A percentile compares a stretch with the other conserved stretches of the same genome.
Conservation (phyloP, 2,888 invertebrate species). For the Leptinotarsa tumamoca region DNA sequence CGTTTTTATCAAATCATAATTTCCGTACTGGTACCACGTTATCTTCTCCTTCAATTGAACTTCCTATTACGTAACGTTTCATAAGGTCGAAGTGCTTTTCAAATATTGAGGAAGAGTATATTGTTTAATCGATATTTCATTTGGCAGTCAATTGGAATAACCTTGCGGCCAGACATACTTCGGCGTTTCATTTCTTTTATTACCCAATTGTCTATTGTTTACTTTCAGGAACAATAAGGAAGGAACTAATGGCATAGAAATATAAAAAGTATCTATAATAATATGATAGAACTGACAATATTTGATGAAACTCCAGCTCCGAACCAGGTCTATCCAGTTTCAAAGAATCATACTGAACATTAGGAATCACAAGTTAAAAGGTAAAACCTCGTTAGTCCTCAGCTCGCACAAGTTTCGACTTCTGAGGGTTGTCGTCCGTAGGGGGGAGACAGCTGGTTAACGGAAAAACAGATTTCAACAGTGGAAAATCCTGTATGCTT, state of each 20-base stretch:
- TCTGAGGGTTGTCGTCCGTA: too few relatives aligned
- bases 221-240: conserved; percentile 1
- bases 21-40: conserved; percentile 8
- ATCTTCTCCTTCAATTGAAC: conserved; percentile 16
- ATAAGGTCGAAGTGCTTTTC: conserved; percentile 19
- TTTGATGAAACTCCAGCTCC: too few relatives aligned
- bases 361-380: too few relatives aligned
- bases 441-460: too few relatives aligned
- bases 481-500: too few relatives aligned
- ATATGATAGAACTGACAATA: too few relatives aligned
- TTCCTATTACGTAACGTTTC: conserved; percentile 17
- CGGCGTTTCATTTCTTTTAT: neutral
- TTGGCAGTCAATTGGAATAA: neutral
- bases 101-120: conserved; percentile 18
- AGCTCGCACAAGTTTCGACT: too few relatives aligned
- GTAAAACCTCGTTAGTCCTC: too few relatives aligned
- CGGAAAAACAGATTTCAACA: too few relatives aligned
- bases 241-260: neutral
- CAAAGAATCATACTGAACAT: too few relatives aligned
- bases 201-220: conserved; percentile 1
- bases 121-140: conserved; percentile 13
- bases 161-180: conserved; percentile 3
- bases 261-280: neutral
- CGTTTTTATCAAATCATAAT: neutral
- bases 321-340: too few relatives aligned